These are phyloP conservation scores for Cyphomyrus plagiostoma DNA, from an alignment of 2,113 vertebrate genomes.

Conservation along the genomic window DNA sequence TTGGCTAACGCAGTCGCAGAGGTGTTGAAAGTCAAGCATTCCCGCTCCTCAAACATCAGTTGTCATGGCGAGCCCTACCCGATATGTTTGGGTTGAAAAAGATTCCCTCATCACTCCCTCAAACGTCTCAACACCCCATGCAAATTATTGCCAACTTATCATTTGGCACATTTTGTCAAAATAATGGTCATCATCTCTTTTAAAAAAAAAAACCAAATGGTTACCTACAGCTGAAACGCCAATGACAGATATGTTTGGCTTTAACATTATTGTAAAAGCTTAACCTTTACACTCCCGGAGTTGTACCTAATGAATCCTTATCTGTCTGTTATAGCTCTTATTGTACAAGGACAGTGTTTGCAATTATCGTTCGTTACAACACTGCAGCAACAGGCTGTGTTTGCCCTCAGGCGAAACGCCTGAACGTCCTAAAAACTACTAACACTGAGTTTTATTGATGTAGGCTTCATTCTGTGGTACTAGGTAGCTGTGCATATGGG, in stretches of 20 bases:
- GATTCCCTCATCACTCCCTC: conserved; percentile 22
- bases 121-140: conserved; percentile 31
- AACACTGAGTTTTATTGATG: not conserved
- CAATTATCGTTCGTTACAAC: not conserved
- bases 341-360: not conserved
- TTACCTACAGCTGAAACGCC: not conserved
- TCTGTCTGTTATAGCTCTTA: not conserved
- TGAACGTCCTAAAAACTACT: not conserved
- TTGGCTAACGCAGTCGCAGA: conserved; percentile 38
- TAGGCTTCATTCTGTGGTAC: not conserved
- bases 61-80: conserved; percentile 30
- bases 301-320: not conserved
- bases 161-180: conserved; percentile 25
- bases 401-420: not conserved
- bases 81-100: conserved; percentile 25
- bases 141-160: conserved; percentile 45
- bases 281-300: not conserved
- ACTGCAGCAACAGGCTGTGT: not conserved
- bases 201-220: not conserved
- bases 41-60: conserved; percentile 24
- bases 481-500: not conserved
- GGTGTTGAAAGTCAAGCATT: conserved; percentile 43
- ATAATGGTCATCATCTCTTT: not conserved
- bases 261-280: not conserved
- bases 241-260: not conserved